phyloP scores from a whole-genome alignment of 2,797 vertebrate genomes.

The Anniella stebbinsi region DNA sequence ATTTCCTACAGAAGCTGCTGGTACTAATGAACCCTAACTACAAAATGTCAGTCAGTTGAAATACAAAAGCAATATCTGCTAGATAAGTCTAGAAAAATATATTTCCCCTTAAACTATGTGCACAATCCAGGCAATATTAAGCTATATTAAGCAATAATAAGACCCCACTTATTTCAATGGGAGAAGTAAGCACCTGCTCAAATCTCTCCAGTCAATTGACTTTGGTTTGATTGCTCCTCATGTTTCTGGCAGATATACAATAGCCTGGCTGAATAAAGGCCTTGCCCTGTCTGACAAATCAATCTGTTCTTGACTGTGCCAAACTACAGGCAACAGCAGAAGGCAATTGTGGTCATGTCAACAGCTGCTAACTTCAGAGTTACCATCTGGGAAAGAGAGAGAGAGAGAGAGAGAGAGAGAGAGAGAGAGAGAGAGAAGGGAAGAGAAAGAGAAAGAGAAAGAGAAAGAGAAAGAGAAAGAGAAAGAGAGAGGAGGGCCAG shows the following conservation, averaged over 20 bases:
- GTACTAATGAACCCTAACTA: background rate
- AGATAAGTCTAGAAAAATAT: background rate
- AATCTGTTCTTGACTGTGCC: conserved; percentile 33
- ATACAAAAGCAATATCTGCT: background rate
- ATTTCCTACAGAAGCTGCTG: background rate
- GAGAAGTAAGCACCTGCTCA: background rate
- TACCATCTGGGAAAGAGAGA: conserved; percentile 32
- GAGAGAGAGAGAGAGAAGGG: background rate
- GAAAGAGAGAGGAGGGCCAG: too few relatives aligned
- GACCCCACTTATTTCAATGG: background rate
- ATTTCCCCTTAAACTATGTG: background rate
- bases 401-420: background rate
- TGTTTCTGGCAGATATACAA: conserved; percentile 3
- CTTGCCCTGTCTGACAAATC: conserved; percentile 27
- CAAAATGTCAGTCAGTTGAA: background rate
- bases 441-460: background rate
- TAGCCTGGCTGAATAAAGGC: conserved; percentile 13
- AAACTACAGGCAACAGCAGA: conserved; percentile 52
- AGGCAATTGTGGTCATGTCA: conserved; percentile 35
- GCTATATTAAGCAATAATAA: background rate
- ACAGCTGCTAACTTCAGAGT: conserved; percentile 48
- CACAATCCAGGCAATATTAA: background rate
- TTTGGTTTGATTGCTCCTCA: background rate
- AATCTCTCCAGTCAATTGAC: background rate
- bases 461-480: too few relatives aligned